Evolutionary conservation across 2,797 vertebrate genomes (phyloP).

Genomic region (Hylomyscus alleni): DNA sequence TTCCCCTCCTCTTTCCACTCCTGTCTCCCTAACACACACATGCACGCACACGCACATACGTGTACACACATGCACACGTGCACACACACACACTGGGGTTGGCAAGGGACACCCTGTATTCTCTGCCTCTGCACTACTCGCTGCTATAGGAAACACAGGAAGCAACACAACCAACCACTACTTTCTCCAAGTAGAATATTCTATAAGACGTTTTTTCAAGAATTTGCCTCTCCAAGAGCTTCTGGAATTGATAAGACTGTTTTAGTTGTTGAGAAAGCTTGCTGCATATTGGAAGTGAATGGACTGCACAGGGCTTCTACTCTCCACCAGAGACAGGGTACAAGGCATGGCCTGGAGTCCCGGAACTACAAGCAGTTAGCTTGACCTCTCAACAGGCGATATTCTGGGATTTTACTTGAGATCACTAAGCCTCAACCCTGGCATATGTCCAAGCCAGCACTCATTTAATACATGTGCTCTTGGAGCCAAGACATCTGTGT

Average conservation of each 20-base stretch:
- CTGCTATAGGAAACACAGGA: neutral
- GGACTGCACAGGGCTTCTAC: neutral
- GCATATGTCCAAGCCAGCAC: conserved; percentile 75
- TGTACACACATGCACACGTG: neutral
- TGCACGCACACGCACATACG: neutral
- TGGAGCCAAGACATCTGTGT: conserved; percentile 87
- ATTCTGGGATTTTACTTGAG: conserved; percentile 83
- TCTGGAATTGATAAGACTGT: neutral
- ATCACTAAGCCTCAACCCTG: conserved; percentile 77
- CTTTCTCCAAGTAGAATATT: neutral
- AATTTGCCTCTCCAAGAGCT: conserved; percentile 8
- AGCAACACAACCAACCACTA: conserved; percentile 2
- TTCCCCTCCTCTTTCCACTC: neutral
- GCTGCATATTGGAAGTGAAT: neutral
- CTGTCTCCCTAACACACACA: neutral
- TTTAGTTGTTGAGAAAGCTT: neutral
- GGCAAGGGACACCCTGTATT: neutral
- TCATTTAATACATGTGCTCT: conserved; percentile 83
- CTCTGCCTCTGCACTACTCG: neutral
- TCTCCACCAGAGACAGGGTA: neutral
- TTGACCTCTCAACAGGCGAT: conserved; percentile 81
- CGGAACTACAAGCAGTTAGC: neutral
- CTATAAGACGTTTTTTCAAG: neutral
- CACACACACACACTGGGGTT: neutral
- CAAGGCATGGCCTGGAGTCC: neutral